Conservation (phyloP, 2,888 invertebrate species). For the Caenorhabditis sp. region DNA sequence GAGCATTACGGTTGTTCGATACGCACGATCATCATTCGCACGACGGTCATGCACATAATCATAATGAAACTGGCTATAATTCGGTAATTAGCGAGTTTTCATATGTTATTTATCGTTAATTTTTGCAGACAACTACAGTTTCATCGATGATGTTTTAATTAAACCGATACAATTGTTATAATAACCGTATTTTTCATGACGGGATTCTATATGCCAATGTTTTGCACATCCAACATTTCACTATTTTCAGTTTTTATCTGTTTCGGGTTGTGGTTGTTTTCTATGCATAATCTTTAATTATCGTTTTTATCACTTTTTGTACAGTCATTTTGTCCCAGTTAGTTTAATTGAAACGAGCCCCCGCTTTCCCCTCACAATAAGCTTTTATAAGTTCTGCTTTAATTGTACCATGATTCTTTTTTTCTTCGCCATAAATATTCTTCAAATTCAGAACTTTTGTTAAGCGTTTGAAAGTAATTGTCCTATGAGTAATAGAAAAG, state of each 20-base stretch:
- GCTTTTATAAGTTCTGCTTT: not conserved
- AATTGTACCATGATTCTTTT: not conserved
- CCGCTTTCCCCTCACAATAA: too few species aligned
- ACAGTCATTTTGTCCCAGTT: too few species aligned
- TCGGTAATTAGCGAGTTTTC: not conserved
- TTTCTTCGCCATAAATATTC: not conserved
- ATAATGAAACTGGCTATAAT: not conserved
- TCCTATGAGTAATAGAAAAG: constrained; percentile 8
- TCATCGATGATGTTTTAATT: not conserved
- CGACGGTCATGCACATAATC: too few species aligned
- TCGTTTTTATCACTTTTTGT: not conserved
- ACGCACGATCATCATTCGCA: constrained; percentile 22
- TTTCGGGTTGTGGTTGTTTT: not conserved
- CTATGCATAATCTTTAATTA: not conserved
- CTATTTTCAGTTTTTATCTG: not conserved
- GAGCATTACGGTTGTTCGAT: constrained; percentile 56
- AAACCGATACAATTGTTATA: not conserved
- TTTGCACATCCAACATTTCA: not conserved
- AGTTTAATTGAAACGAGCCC: too few species aligned
- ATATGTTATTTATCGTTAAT: too few species aligned
- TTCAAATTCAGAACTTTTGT: not conserved
- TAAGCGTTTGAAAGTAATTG: constrained; percentile 14
- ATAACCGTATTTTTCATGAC: not conserved
- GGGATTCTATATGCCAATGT: not conserved
- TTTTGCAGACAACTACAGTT: not conserved